Conservation (phyloP, 2,797 vertebrate genomes). For the Kryptolebias ocellatus region DNA sequence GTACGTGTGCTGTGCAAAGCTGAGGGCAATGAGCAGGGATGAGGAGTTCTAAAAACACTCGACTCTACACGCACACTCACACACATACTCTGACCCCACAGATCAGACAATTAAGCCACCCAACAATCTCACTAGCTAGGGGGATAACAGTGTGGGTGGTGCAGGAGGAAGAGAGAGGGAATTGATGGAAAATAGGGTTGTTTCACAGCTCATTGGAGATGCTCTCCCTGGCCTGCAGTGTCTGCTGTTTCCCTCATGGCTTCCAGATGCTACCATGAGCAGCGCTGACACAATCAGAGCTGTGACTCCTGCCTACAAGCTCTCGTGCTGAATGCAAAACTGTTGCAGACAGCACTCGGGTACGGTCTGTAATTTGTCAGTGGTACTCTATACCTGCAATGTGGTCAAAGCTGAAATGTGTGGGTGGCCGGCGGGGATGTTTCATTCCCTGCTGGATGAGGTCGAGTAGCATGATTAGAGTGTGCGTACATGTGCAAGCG, state of each 20-base stretch:
- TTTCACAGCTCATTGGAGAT: conserved; percentile 87
- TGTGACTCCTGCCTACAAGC: conserved; percentile 53
- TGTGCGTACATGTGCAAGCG: conserved; percentile 11
- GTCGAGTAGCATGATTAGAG: conserved; percentile 40
- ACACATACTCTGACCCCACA: conserved; percentile 62
- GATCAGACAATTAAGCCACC: conserved; percentile 79
- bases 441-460: conserved; percentile 45
- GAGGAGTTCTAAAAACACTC: conserved; percentile 55
- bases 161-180: conserved; percentile 72
- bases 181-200: conserved; percentile 84
- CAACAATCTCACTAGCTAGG: conserved; percentile 76
- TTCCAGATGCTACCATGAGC: conserved; percentile 82
- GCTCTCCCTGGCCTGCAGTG: conserved; percentile 77
- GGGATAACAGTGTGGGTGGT: conserved; percentile 77
- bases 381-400: conserved; percentile 63
- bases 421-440: conserved; percentile 52
- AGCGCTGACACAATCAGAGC: conserved; percentile 53
- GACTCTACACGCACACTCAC: conserved; percentile 31
- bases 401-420: conserved; percentile 50
- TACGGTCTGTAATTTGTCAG: conserved; percentile 60
- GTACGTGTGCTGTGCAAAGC: conserved; percentile 46
- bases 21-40: conserved; percentile 36
- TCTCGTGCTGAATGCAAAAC: conserved; percentile 30
- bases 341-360: conserved; percentile 13
- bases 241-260: conserved; percentile 82